Percentiles rank a stretch among this genome's conserved stretches.
Conservation (phyloP, 2,888 invertebrate species). For the Dryobota labecula region DNA sequence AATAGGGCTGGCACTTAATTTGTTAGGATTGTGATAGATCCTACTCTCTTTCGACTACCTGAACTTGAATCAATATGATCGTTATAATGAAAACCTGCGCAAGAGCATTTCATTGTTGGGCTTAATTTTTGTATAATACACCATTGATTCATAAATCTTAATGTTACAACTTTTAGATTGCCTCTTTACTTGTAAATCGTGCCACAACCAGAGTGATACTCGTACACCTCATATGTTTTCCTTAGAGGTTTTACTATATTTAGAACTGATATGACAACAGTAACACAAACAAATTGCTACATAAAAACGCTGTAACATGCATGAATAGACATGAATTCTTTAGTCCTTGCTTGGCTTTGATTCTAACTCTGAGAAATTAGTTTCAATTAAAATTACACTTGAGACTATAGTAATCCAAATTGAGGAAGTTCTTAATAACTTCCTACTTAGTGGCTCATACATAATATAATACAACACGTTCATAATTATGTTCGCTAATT, state of each 20-base stretch:
- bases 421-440: constrained; percentile 62
- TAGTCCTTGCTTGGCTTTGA: constrained; percentile 26
- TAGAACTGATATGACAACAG: neutral
- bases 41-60: constrained; percentile 24
- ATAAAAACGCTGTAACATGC: constrained; percentile 3
- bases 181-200: neutral
- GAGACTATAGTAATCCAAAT: constrained; percentile 39
- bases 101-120: neutral
- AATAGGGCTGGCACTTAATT: constrained; percentile 36
- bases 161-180: neutral
- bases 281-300: constrained; percentile 8
- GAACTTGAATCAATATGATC: neutral
- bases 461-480: constrained; percentile 38
- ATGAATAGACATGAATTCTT: constrained; percentile 11
- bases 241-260: neutral
- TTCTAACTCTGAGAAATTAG: constrained; percentile 39
- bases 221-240: neutral
- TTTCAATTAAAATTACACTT: constrained; percentile 46
- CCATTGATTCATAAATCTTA: neutral
- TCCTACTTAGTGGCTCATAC: constrained; percentile 56
- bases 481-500: constrained; percentile 56
- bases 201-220: neutral
- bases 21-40: neutral
- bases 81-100: neutral
- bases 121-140: neutral